Percentiles rank a stretch among this genome's conserved stretches.
Conservation (phyloP, 2,888 invertebrate species). For the Mallateleia sp. region DNA sequence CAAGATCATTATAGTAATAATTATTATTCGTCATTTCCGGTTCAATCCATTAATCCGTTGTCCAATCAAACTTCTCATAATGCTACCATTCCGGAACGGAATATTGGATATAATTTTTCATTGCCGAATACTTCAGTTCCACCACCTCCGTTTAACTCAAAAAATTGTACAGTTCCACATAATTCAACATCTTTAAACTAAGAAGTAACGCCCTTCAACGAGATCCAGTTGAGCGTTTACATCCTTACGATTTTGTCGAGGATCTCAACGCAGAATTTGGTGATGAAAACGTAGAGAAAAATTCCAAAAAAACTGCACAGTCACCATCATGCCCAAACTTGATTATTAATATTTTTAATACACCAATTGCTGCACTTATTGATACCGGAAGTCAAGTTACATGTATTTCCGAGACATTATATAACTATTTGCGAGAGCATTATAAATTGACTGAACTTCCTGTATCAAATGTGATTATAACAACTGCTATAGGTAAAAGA, state of each 20-base stretch:
- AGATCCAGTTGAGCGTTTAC: constrained; percentile 49
- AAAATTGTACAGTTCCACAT: not conserved
- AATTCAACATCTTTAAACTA: constrained; percentile 70
- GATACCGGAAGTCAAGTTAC: constrained; percentile 77
- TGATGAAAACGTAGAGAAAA: not conserved
- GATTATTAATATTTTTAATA: constrained; percentile 32
- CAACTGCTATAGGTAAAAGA: constrained; percentile 64
- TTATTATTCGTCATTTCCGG: too few relatives aligned
- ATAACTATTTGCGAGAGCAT: constrained; percentile 33
- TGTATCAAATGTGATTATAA: constrained; percentile 61
- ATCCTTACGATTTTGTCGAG: constrained; percentile 24
- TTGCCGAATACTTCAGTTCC: too few relatives aligned
- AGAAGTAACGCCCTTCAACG: constrained; percentile 23
- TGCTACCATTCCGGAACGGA: too few relatives aligned
- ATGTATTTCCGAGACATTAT: constrained; percentile 69
- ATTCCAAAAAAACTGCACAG: not conserved
- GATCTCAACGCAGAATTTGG: constrained; percentile 51
- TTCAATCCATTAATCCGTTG: too few relatives aligned
- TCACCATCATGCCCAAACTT: constrained; percentile 55
- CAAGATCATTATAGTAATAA: too few relatives aligned
- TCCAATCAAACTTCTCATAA: too few relatives aligned
- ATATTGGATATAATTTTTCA: too few relatives aligned
- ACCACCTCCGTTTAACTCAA: not conserved
- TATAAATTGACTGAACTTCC: constrained; percentile 48
- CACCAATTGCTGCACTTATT: constrained; percentile 45